Evolutionary conservation across 2,113 vertebrate species (phyloP).

Genomic region (Boleophthalmus pectinirostris): DNA sequence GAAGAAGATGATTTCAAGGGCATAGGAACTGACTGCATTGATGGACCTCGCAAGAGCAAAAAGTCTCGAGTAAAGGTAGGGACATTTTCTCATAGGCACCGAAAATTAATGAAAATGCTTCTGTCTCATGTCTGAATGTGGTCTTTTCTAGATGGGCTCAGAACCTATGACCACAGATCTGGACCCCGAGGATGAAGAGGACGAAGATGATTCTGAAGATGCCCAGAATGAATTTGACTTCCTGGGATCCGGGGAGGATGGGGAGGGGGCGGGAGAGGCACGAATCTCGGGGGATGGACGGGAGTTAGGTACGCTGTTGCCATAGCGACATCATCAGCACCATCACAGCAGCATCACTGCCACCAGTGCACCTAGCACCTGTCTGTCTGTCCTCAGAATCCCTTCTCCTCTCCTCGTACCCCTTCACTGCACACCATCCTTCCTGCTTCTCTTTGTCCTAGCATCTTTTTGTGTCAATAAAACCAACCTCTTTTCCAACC

Average conservation of each 20-base stretch:
- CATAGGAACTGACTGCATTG: conserved; percentile 78
- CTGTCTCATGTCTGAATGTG: background rate
- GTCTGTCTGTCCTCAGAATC: conserved; percentile 38
- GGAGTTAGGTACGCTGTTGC: conserved; percentile 82
- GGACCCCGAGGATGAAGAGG: conserved; percentile 87
- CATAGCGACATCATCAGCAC: conserved; percentile 66
- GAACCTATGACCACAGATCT: conserved; percentile 84
- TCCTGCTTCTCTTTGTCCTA: conserved; percentile 66
- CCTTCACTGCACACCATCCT: conserved; percentile 55
- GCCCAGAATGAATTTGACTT: conserved; percentile 91
- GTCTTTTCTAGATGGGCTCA: conserved; percentile 71
- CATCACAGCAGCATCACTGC: conserved; percentile 66
- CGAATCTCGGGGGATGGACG: conserved; percentile 82
- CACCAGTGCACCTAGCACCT: conserved; percentile 61
- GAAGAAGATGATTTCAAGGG: conserved; percentile 88
- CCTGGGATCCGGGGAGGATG: conserved; percentile 87
- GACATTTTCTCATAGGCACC: background rate
- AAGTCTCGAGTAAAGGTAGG: conserved; percentile 79
- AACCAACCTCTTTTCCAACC: conserved; percentile 73
- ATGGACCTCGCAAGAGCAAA: conserved; percentile 81
- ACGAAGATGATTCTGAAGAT: conserved; percentile 89
- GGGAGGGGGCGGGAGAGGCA: conserved; percentile 83
- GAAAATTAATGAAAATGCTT: background rate
- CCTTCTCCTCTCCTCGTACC: background rate
- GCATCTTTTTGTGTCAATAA: conserved; percentile 74